phyloP scores from a whole-genome alignment of 2,113 vertebrate genomes.

The Tragelaphus strepsiceros region DNA sequence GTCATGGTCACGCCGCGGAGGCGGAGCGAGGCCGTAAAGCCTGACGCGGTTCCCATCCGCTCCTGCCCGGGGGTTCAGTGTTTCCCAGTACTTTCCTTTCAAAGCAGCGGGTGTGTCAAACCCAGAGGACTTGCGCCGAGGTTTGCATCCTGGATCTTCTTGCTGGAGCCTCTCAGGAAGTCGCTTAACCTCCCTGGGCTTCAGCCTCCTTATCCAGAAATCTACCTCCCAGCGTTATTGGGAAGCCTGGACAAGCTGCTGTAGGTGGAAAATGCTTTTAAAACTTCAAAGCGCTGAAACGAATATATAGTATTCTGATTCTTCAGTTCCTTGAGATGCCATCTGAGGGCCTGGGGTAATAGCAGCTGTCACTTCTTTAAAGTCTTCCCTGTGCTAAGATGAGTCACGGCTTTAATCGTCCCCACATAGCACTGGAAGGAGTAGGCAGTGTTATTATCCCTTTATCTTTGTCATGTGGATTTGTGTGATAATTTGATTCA shows the following conservation, averaged over 20 bases:
- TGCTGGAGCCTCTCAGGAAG: not conserved
- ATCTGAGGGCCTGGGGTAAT: not conserved
- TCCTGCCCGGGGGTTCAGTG: not conserved
- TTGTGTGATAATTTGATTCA: not conserved
- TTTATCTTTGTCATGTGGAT: not conserved
- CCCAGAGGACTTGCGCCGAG: not conserved
- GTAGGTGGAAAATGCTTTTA: not conserved
- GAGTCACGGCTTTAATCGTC: not conserved
- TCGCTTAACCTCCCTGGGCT: not conserved
- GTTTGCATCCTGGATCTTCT: not conserved
- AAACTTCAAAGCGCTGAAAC: not conserved
- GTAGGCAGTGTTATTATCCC: not conserved
- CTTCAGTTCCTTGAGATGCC: not conserved
- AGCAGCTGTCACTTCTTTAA: not conserved
- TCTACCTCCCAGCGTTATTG: not conserved
- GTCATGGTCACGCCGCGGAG: not conserved
- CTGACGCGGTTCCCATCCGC: not conserved
- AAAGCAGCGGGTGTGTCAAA: too few relatives aligned
- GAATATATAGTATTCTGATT: not conserved
- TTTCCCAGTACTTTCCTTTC: not conserved
- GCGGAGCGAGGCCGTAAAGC: not conserved
- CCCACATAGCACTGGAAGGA: not conserved
- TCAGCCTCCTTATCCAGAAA: not conserved
- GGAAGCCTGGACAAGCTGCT: not conserved
- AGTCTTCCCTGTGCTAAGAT: not conserved